Evolutionary conservation across 2,797 vertebrate species (phyloP).

Genomic region (Myoxocephalus aenaeus): DNA sequence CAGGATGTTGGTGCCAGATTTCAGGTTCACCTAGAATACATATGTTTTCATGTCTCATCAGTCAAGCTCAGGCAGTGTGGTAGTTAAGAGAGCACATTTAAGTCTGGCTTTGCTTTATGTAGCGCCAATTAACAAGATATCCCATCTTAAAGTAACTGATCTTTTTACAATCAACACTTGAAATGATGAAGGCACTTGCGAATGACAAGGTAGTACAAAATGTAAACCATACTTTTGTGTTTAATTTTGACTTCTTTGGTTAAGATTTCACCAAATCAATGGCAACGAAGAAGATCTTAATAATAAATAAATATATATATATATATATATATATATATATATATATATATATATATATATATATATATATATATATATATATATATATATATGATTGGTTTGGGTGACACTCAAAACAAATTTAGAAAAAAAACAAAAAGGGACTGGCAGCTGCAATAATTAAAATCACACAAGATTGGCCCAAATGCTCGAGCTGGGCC

Average conservation of each 20-base stretch:
- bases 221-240: no score
- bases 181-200: background rate
- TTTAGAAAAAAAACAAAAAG: conserved; percentile 26
- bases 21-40: conserved; percentile 89
- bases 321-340: no score
- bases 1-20: conserved; percentile 95
- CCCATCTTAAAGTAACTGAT: conserved; percentile 7
- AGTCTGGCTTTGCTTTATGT: background rate
- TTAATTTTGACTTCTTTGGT: no score
- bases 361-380: no score
- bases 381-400: no score
- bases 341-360: no score
- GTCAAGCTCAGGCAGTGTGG: background rate
- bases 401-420: conserved; percentile 18
- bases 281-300: no score
- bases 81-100: background rate
- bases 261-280: background rate
- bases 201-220: no score
- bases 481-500: background rate
- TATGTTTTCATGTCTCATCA: background rate
- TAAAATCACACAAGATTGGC: background rate
- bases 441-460: conserved; percentile 24
- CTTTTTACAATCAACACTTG: no score
- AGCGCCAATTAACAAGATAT: background rate
- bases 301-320: no score